Evolutionary conservation across 2,113 vertebrate species (phyloP).

Genomic region (Piaya cayana): DNA sequence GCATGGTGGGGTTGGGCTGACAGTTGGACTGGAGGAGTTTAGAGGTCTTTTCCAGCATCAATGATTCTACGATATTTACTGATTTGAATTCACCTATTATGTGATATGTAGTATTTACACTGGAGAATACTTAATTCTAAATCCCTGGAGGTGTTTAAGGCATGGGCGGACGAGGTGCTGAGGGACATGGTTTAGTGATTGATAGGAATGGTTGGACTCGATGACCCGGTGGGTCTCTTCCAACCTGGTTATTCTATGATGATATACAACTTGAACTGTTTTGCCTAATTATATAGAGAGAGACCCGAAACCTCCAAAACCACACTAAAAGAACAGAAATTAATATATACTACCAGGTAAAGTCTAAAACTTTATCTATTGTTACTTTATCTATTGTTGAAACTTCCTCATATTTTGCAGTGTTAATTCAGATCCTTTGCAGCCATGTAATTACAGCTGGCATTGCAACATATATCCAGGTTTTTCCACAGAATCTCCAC

Average conservation of each 20-base stretch:
- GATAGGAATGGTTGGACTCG: too few species aligned
- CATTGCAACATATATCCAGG: rapidly evolving
- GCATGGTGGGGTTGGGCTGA: too few species aligned
- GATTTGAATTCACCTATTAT: background rate
- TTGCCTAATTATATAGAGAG: background rate
- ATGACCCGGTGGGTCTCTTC: too few species aligned
- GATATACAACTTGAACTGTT: background rate
- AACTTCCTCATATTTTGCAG: background rate
- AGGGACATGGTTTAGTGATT: too few species aligned
- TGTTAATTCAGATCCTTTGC: background rate
- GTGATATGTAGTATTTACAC: rapidly evolving
- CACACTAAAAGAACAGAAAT: background rate
- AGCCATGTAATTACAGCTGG: background rate
- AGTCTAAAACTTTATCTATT: background rate
- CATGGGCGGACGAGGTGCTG: too few species aligned
- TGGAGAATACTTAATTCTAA: background rate
- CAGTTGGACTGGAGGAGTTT: too few species aligned
- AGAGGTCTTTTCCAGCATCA: too few species aligned
- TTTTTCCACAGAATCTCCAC: background rate
- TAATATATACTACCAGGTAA: background rate
- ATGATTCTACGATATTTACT: background rate
- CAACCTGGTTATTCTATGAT: too few species aligned
- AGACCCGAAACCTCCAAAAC: background rate
- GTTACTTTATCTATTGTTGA: background rate
- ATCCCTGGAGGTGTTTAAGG: too few species aligned